Percentiles rank a stretch among this genome's conserved stretches.
Evolutionary conservation across 1,140 invertebrate species (phyloP).

Genomic region (Euwallacea fornicatus): DNA sequence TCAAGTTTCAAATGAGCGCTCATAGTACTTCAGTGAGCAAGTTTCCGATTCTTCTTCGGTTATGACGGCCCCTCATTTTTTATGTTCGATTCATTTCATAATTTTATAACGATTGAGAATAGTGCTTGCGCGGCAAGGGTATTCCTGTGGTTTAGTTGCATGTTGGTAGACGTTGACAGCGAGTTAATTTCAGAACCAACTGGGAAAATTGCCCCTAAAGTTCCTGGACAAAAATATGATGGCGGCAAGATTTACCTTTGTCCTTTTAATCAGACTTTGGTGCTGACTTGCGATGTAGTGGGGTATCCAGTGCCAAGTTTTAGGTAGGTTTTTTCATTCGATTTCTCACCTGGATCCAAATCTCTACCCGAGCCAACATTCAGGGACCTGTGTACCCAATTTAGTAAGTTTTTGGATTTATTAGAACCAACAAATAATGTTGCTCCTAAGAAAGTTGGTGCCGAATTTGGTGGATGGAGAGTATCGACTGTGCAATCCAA

Average conservation of each 20-base stretch:
- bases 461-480: background rate
- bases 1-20: too few species aligned
- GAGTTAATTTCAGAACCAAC: constrained; percentile 61
- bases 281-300: constrained; percentile 61
- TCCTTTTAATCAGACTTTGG: constrained; percentile 45
- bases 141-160: too few species aligned
- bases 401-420: constrained; percentile 48
- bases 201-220: constrained; percentile 66
- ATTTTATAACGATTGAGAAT: too few species aligned
- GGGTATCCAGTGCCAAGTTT: constrained; percentile 62
- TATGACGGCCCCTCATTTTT: too few species aligned
- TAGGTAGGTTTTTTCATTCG: constrained; percentile 54
- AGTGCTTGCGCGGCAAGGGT: too few species aligned
- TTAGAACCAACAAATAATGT: constrained; percentile 71
- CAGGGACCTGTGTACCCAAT: background rate
- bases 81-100: too few species aligned
- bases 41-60: too few species aligned
- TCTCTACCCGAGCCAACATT: background rate
- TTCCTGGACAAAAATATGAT: constrained; percentile 62
- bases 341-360: background rate
- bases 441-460: constrained; percentile 52
- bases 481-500: background rate
- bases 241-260: constrained; percentile 67
- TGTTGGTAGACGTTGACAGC: too few species aligned
- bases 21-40: too few species aligned